A percentile compares a stretch with the other conserved stretches of the same genome.
Conservation (phyloP, 2,888 invertebrate genomes). For the Azorinus chamasolen region DNA sequence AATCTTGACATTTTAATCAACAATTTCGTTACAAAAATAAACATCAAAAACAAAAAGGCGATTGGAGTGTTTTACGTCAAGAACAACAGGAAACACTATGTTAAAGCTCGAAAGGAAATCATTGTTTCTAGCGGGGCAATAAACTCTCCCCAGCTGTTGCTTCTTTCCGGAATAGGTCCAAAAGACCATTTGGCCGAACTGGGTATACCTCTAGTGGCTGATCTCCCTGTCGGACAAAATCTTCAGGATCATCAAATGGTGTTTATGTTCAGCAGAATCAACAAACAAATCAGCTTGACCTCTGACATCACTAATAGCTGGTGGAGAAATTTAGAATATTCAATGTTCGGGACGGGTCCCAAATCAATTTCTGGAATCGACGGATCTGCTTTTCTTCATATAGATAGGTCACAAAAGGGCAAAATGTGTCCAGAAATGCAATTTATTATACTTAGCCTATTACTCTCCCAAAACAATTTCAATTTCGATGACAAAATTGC, state of each 20-base stretch:
- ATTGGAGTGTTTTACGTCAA: constrained; percentile 72
- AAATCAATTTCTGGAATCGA: constrained; percentile 34
- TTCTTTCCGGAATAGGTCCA: constrained; percentile 13
- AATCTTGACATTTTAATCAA: constrained; percentile 25
- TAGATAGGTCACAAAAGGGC: constrained; percentile 5
- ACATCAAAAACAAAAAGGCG: constrained; percentile 69
- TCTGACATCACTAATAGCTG: constrained; percentile 22
- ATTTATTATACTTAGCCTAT: constrained; percentile 30
- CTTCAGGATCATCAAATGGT: constrained; percentile 32
- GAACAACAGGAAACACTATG: constrained; percentile 59
- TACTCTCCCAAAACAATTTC: constrained; percentile 14
- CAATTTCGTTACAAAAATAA: constrained; percentile 71
- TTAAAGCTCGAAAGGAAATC: constrained; percentile 74
- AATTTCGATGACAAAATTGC: constrained; percentile 41
- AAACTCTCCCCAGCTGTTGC: constrained; percentile 78
- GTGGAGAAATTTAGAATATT: constrained; percentile 29
- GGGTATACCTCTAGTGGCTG: constrained; percentile 79
- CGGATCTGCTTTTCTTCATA: constrained; percentile 30
- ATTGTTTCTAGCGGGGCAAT: constrained; percentile 84
- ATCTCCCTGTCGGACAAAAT: constrained; percentile 75
- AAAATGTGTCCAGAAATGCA: constrained; percentile 49
- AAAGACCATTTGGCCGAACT: constrained; percentile 77
- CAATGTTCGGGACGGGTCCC: constrained; percentile 37
- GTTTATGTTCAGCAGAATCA: constrained; percentile 15
- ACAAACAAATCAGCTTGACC: constrained; percentile 19